These are phyloP conservation scores for Otocyon megalotis DNA, from an alignment of 2,113 vertebrate species.

Conservation along the genomic window DNA sequence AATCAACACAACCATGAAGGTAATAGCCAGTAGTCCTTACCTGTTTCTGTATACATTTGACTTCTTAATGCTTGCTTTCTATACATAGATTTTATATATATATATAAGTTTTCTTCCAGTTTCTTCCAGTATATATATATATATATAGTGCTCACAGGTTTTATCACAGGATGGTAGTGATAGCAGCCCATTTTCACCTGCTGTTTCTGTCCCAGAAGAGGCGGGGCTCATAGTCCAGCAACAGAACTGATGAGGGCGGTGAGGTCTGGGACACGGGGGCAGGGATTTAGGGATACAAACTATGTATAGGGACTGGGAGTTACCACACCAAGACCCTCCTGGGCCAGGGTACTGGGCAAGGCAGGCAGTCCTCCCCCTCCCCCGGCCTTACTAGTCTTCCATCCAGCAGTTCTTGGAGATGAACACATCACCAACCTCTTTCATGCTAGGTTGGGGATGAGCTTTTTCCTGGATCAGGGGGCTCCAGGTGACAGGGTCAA, in stretches of 20 bases:
- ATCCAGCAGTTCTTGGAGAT: conserved; percentile 95
- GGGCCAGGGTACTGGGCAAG: conserved; percentile 77
- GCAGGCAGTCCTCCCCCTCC: no score
- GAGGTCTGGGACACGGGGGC: neutral
- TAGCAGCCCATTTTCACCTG: neutral
- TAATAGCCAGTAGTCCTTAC: neutral
- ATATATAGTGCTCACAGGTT: conserved; percentile 64
- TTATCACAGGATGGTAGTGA: conserved; percentile 73
- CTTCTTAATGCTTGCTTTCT: neutral
- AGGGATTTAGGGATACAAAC: conserved; percentile 20
- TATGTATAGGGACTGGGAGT: conserved; percentile 48
- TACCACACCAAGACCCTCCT: neutral
- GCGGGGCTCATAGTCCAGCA: neutral
- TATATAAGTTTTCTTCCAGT: no score
- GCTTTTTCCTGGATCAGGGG: conserved; percentile 98
- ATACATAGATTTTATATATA: neutral
- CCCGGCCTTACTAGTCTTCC: no score
- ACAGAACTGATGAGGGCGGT: neutral
- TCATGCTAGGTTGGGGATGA: conserved; percentile 99
- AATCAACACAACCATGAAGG: neutral
- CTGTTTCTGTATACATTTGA: neutral
- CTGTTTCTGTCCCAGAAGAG: neutral
- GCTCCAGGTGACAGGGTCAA: conserved; percentile 96
- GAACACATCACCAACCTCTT: conserved; percentile 98
- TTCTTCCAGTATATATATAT: no score